These are phyloP conservation scores for Petrolisthes manimaculis DNA, from an alignment of 2,888 invertebrate genomes.

Conservation along the genomic window DNA sequence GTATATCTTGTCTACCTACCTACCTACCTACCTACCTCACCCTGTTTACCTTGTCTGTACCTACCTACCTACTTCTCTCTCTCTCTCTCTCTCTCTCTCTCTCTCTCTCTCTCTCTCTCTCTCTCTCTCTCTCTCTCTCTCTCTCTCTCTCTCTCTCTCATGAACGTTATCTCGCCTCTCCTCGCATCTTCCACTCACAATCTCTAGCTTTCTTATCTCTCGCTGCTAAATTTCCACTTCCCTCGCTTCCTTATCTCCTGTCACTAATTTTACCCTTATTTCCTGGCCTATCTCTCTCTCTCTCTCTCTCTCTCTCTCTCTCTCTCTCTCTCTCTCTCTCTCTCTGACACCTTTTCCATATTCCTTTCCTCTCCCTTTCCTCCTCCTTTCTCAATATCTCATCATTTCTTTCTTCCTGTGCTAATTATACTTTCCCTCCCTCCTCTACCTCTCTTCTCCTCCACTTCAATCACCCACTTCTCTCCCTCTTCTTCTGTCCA, in stretches of 20 bases:
- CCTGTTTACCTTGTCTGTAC: no score
- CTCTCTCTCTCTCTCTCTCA: neutral
- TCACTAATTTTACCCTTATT: no score
- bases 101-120: constrained; percentile 54
- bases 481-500: no score
- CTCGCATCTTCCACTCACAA: no score
- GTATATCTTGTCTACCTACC: no score
- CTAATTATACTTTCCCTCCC: constrained; percentile 38
- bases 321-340: constrained; percentile 20
- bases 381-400: neutral
- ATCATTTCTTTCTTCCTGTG: constrained; percentile 10
- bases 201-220: no score
- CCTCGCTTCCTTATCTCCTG: neutral
- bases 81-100: constrained; percentile 27
- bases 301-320: constrained; percentile 25
- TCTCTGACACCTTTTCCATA: neutral
- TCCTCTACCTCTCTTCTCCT: constrained; percentile 59
- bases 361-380: constrained; percentile 8
- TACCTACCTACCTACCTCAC: no score
- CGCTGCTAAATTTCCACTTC: no score
- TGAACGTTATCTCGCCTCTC: neutral
- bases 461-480: constrained; percentile 46
- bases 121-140: constrained; percentile 55
- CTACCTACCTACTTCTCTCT: constrained; percentile 22
- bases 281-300: constrained; percentile 25